Percentiles rank a stretch among this genome's conserved stretches.
Evolutionary conservation across 2,797 vertebrate genomes (phyloP).

Genomic region (Octomys mimax): DNA sequence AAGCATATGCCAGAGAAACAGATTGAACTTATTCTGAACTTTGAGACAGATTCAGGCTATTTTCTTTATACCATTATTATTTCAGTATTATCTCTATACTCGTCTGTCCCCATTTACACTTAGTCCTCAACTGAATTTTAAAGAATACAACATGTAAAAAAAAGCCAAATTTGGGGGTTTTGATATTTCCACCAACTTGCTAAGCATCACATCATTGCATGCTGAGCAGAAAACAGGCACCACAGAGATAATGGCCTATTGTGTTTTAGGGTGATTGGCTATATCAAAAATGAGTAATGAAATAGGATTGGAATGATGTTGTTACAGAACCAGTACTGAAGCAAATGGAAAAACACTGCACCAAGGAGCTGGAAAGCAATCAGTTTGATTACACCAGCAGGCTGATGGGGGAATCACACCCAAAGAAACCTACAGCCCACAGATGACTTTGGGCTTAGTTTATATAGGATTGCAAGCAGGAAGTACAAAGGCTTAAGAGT

Average conservation of each 20-base stretch:
- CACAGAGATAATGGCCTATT: not conserved
- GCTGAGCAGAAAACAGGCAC: not conserved
- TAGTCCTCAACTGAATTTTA: not conserved
- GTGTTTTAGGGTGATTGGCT: not conserved
- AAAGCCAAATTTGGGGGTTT: not conserved
- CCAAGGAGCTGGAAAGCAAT: too few species aligned
- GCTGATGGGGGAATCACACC: too few species aligned
- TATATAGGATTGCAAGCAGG: too few species aligned
- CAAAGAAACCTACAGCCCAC: too few species aligned
- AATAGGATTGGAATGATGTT: not conserved
- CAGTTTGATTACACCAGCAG: too few species aligned
- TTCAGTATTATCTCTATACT: not conserved
- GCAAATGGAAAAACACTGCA: too few species aligned
- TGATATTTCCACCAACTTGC: conserved; percentile 35
- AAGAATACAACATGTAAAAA: not conserved
- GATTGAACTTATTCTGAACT: conserved; percentile 77
- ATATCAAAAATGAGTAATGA: conserved; percentile 1
- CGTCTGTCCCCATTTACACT: not conserved
- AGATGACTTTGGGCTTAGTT: too few species aligned
- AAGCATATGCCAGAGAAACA: conserved; percentile 74
- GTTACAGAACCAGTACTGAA: too few species aligned
- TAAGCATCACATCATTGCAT: conserved; percentile 2
- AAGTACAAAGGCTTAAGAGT: too few species aligned
- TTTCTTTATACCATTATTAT: conserved; percentile 19
- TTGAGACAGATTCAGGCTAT: conserved; percentile 48